Conservation (phyloP, 2,113 vertebrate species). For the Apus apus region DNA sequence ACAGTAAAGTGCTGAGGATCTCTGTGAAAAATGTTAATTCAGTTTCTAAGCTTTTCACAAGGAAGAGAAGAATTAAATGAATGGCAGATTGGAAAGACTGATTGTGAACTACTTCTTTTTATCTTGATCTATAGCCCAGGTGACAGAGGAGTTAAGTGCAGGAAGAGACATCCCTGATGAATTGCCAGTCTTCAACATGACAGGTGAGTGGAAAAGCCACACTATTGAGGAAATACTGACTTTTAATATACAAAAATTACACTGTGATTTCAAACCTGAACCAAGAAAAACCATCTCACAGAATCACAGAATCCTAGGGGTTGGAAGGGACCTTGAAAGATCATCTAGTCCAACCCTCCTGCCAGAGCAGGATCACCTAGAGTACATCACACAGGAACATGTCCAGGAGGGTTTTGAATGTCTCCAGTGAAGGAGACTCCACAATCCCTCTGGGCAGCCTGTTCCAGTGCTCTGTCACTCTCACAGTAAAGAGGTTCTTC, state of each 20-base stretch:
- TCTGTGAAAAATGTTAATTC: slow-evolving; percentile 4
- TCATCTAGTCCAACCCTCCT: no score
- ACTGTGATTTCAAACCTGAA: neutral
- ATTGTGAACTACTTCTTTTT: neutral
- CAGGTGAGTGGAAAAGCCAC: neutral
- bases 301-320: no score
- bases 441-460: no score
- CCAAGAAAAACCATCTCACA: neutral
- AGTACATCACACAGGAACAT: no score
- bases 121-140: neutral
- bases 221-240: neutral
- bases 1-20: neutral
- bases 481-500: no score
- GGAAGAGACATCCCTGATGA: neutral
- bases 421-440: no score
- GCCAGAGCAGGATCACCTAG: no score
- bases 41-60: slow-evolving; percentile 20
- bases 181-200: neutral
- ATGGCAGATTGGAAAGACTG: neutral
- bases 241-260: neutral
- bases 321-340: no score
- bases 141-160: neutral
- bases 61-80: neutral
- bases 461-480: no score
- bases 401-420: no score